These are phyloP conservation scores for Linurgus olivaceus DNA, from an alignment of 2,797 vertebrate species.

Conservation along the genomic window DNA sequence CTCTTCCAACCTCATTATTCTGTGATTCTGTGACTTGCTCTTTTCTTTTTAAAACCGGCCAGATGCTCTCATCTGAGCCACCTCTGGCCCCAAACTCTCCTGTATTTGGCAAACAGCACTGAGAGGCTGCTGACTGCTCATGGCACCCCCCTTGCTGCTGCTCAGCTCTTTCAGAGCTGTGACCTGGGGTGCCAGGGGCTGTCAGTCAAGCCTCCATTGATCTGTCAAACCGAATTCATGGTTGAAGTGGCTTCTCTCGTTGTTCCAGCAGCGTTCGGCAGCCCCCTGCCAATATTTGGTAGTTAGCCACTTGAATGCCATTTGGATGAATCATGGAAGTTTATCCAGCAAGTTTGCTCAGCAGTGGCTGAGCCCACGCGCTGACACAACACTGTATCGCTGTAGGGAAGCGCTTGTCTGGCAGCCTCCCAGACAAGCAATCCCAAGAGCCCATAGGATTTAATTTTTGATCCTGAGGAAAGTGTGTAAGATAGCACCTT, in stretches of 20 bases:
- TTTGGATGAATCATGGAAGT: constrained; percentile 41
- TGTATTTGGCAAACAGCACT: not conserved
- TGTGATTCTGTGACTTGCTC: not conserved
- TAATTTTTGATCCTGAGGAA: constrained; percentile 43
- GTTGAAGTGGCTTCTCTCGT: not conserved
- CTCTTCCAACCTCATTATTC: not conserved
- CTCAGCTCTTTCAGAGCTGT: not conserved
- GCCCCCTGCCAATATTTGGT: not conserved
- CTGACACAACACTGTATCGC: constrained; percentile 5
- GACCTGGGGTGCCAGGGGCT: not conserved
- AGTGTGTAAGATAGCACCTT: constrained; percentile 12
- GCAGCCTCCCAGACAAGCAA: constrained; percentile 45
- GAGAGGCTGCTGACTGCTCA: not conserved
- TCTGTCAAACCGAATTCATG: not conserved
- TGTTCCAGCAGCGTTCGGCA: not conserved
- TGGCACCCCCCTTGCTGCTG: not conserved
- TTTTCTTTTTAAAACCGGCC: constrained; percentile 3
- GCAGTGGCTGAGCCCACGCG: constrained; percentile 36
- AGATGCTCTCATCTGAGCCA: constrained; percentile 2
- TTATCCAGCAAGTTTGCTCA: constrained; percentile 46
- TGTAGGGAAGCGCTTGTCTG: constrained; percentile 35
- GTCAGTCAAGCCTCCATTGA: not conserved
- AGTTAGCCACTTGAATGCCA: constrained; percentile 47
- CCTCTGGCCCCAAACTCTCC: not conserved
- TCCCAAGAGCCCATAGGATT: constrained; percentile 50